Percentiles rank a stretch among this genome's conserved stretches.
phyloP scores from a whole-genome alignment of 2,797 vertebrate genomes.

The Paedocypris micromegethes region DNA sequence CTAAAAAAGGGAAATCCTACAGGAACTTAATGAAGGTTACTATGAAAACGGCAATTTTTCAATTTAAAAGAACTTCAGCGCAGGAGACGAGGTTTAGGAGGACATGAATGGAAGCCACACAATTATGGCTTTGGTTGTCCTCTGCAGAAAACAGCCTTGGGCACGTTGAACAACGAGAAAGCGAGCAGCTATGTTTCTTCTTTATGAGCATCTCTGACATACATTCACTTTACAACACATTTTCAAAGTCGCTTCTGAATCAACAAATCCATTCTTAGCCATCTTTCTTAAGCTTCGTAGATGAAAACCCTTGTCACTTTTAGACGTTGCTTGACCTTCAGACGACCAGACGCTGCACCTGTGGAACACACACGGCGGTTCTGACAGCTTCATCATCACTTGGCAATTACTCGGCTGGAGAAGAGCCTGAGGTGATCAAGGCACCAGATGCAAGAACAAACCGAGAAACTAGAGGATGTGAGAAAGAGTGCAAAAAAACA shows the following conservation, averaged over 20 bases:
- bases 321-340: constrained; percentile 42
- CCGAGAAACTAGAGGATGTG: neutral
- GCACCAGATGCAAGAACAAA: constrained; percentile 9
- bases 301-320: constrained; percentile 37
- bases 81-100: neutral
- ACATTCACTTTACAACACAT: neutral
- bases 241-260: constrained; percentile 3
- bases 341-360: constrained; percentile 14
- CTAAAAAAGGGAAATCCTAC: neutral
- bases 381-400: constrained; percentile 26
- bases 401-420: constrained; percentile 27
- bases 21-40: too few relatives aligned
- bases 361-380: constrained; percentile 5
- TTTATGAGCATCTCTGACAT: constrained; percentile 19
- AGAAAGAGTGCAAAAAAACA: constrained; percentile 6
- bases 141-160: constrained; percentile 11
- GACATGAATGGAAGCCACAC: neutral
- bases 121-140: neutral
- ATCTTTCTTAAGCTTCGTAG: neutral
- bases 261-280: neutral
- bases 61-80: neutral
- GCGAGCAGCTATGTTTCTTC: constrained; percentile 1
- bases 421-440: constrained; percentile 33
- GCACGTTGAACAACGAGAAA: neutral
- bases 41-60: neutral